Conservation (phyloP, 1,140 invertebrate species). For the Ips nitidus region DNA sequence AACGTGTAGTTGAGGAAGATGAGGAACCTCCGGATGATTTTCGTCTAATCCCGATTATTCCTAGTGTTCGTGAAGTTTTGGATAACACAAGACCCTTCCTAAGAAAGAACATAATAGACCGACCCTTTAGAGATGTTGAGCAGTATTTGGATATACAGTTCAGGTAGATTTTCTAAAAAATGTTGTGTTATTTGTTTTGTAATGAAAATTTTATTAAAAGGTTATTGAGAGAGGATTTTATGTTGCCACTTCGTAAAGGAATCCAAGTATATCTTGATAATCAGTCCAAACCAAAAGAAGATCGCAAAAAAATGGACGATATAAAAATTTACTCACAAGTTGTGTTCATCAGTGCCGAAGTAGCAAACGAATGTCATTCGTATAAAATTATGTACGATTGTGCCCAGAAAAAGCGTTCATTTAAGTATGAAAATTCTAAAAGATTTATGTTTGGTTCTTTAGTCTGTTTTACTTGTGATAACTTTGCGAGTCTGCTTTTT, state of each 20-base stretch:
- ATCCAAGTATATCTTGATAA: conserved; percentile 54
- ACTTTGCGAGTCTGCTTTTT: conserved; percentile 68
- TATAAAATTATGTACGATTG: conserved; percentile 38
- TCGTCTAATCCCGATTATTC: conserved; percentile 54
- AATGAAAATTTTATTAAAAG: not conserved
- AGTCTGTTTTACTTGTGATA: conserved; percentile 68
- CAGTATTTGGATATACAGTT: conserved; percentile 81
- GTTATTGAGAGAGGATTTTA: conserved; percentile 74
- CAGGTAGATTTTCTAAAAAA: conserved; percentile 50
- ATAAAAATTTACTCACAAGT: conserved; percentile 27
- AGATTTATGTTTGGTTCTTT: conserved; percentile 72
- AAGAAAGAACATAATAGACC: conserved; percentile 64
- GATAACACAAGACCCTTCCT: conserved; percentile 53
- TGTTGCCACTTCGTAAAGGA: conserved; percentile 60
- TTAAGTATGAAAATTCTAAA: conserved; percentile 54
- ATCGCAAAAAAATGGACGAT: conserved; percentile 22
- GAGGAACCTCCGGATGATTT: conserved; percentile 54
- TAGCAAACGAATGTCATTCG: conserved; percentile 38
- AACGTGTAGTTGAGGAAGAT: conserved; percentile 35
- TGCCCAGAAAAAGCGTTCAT: conserved; percentile 33
- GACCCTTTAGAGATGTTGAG: conserved; percentile 62
- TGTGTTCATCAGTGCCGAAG: conserved; percentile 35
- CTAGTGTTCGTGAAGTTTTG: conserved; percentile 50
- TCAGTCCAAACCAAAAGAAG: conserved; percentile 61
- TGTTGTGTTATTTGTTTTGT: not conserved